phyloP scores from a whole-genome alignment of 2,888 invertebrate genomes.

The Hirudinaria manillensis region DNA sequence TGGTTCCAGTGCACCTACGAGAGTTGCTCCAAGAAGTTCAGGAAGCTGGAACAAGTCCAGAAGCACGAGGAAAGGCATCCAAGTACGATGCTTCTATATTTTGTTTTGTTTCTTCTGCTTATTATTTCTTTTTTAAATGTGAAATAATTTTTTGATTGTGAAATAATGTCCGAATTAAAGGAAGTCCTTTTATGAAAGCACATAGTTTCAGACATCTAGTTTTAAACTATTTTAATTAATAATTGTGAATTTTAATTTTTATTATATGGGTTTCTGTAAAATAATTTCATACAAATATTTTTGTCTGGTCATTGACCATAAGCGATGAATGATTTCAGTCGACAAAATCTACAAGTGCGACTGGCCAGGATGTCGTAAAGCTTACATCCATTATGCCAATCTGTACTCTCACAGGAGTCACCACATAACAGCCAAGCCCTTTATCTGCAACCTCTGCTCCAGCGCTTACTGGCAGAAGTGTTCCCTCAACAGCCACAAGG shows the following conservation, averaged over 20 bases:
- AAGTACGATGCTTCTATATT: constrained; percentile 19
- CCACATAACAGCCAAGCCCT: constrained; percentile 51
- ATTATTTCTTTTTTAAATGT: not conserved
- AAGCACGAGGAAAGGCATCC: constrained; percentile 51
- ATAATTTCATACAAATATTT: too few species aligned
- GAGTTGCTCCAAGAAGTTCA: constrained; percentile 49
- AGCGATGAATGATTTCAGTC: constrained; percentile 42
- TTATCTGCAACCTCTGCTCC: constrained; percentile 50
- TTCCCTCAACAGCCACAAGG: constrained; percentile 49
- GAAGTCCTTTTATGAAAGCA: not conserved
- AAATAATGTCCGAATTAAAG: not conserved
- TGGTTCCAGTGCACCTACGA: constrained; percentile 43
- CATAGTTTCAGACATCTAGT: too few species aligned
- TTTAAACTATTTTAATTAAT: too few species aligned
- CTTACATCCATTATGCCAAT: constrained; percentile 50
- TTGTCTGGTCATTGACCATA: too few species aligned
- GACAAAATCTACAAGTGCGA: constrained; percentile 49
- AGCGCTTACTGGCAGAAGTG: constrained; percentile 51
- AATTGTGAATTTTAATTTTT: too few species aligned
- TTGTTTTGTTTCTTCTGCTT: not conserved
- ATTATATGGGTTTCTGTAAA: too few species aligned
- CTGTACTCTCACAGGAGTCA: constrained; percentile 49
- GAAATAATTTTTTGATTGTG: not conserved
- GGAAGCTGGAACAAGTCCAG: constrained; percentile 50
- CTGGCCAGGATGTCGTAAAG: constrained; percentile 50